These are phyloP conservation scores for Chelonia mydas DNA, from an alignment of 2,797 vertebrate genomes.

Conservation along the genomic window DNA sequence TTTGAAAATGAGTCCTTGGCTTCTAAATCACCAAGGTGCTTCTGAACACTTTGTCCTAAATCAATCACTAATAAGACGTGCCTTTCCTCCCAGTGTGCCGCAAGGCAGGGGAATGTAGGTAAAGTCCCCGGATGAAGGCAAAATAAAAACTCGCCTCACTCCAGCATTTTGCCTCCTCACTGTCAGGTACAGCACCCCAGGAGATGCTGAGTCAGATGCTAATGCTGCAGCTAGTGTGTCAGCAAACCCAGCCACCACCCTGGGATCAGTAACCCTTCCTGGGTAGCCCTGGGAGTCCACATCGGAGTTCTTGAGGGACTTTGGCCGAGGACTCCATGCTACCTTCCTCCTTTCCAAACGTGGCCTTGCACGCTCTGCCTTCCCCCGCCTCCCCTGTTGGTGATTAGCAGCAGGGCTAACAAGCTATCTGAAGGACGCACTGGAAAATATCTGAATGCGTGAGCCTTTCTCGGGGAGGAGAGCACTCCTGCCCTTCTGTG, in stretches of 20 bases:
- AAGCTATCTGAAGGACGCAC: neutral
- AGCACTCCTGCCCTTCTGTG: neutral
- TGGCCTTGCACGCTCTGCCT: accelerated
- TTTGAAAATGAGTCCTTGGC: neutral
- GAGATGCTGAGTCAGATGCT: neutral
- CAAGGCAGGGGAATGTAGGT: neutral
- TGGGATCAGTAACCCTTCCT: neutral
- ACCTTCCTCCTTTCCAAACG: neutral
- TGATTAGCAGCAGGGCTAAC: neutral
- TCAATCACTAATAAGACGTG: neutral
- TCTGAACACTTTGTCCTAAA: neutral
- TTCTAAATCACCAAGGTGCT: neutral
- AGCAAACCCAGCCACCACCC: neutral
- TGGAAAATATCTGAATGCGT: neutral
- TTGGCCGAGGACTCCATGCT: neutral
- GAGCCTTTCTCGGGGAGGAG: accelerated
- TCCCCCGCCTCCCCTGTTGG: accelerated
- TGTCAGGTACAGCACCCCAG: neutral
- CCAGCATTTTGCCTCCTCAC: neutral
- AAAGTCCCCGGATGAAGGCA: neutral
- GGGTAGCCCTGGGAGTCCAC: neutral
- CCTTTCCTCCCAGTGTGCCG: neutral
- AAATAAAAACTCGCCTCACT: accelerated
- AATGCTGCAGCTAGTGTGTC: neutral
- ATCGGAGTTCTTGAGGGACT: neutral